Base-by-base conservation (phyloP, 2,113 vertebrate species). In the Alligator mississippiensis region DNA sequence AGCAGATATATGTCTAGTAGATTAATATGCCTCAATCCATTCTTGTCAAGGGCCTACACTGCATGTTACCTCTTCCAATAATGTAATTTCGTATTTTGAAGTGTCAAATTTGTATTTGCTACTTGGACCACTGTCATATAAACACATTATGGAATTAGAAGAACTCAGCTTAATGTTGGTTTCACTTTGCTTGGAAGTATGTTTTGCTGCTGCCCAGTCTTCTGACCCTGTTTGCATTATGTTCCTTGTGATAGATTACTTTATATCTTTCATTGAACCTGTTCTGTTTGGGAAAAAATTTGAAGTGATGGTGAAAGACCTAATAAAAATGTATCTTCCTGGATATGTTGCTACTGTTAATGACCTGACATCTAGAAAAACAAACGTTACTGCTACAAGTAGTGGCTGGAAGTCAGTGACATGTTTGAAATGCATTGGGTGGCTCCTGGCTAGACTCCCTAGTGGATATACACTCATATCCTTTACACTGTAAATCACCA, bases 51-150 rank as follows among this genome's bases (percentile, higher is more conserved):
- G 78, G 2, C 2, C 76, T 27, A 22, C 22, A 28, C 64, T 86
- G 58, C 34, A 66, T 17, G 7, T 60, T 84, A n/a, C 15, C 17
- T 7, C 4, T 66, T 57, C 76, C 30, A 64, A 13, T 87, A 60
- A 63, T 64, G 24, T 55, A 77, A 64, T 80, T 22, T 21, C 63
- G 30, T 72, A 18, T 91, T 89, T 68, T 74, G 85, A 78, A 87
- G 60, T 87, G 66, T 91, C 6, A 0, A 54, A 80, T 87, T 87
- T 80, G 28, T 84, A 90, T 87, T 89, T 82, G 62, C 22, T 89
- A 38, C 58, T 84, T 64, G 77, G 77, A 72, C 89, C 82, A 93
- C 75, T 85, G 47, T n/a, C 88, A 28, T n/a, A 70, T 21, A 76
- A 68, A 22, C 58, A 85, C 87, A 83, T 78, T 14, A 3, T 64